These are phyloP conservation scores for Melieria picta DNA, from an alignment of 2,888 invertebrate genomes.

Conservation along the genomic window DNA sequence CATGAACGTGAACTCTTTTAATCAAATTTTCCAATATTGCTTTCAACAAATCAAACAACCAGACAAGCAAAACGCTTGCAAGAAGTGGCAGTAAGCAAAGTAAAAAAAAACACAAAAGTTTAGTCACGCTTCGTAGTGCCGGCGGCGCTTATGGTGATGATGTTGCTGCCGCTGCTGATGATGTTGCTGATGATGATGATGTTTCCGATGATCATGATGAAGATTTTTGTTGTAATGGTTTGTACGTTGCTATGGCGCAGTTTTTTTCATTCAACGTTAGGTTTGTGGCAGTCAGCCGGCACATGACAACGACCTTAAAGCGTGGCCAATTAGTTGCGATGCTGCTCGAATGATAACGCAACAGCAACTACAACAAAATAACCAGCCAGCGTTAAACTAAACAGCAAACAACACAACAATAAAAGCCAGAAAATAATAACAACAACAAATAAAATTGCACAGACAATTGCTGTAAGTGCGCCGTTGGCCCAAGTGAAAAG, in stretches of 20 bases:
- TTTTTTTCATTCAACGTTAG: too few relatives aligned
- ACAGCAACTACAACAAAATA: not conserved
- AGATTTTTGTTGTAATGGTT: too few relatives aligned
- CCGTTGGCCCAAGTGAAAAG: too few relatives aligned
- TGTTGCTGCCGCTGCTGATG: not conserved
- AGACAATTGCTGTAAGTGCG: constrained; percentile 21
- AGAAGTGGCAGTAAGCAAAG: too few relatives aligned
- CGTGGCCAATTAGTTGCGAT: constrained; percentile 60
- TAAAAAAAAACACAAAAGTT: not conserved
- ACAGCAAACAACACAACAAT: constrained; percentile 35
- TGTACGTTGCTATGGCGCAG: too few relatives aligned
- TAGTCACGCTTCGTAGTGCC: constrained; percentile 2
- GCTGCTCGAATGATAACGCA: constrained; percentile 10
- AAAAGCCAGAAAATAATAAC: constrained; percentile 24
- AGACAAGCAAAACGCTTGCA: too few relatives aligned
- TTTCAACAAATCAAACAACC: too few relatives aligned
- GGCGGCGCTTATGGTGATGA: not conserved
- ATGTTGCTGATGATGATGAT: too few relatives aligned
- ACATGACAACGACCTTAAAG: constrained; percentile 60
- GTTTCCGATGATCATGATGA: too few relatives aligned
- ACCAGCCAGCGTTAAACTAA: constrained; percentile 12
- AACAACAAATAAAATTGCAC: constrained; percentile 34
- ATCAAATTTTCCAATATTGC: too few relatives aligned
- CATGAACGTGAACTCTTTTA: too few relatives aligned
- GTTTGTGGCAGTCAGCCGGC: too few relatives aligned